Conservation (phyloP, 2,797 vertebrate species). For the Rousettus madagascariensis region DNA sequence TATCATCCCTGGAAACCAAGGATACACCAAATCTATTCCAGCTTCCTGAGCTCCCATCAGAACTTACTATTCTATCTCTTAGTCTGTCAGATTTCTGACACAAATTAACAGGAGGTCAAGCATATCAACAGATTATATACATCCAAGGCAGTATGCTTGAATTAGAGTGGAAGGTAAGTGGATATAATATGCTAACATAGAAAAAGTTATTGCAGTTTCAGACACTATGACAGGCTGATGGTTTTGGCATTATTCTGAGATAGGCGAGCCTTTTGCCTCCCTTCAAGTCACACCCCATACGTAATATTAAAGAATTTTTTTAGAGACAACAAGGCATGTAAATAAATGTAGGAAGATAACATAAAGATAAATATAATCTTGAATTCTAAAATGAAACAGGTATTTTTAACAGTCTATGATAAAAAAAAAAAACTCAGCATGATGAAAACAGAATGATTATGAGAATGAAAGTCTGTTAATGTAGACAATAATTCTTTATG, state of each 20-base stretch:
- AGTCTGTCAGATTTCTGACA: conserved; percentile 23
- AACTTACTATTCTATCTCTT: not conserved
- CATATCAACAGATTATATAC: not conserved
- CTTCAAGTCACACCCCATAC: not conserved
- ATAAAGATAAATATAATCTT: conserved; percentile 25
- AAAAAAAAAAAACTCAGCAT: not conserved
- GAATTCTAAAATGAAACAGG: conserved; percentile 21
- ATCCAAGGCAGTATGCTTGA: not conserved
- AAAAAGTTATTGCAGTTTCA: conserved; percentile 25
- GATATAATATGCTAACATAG: not conserved
- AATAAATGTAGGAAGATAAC: conserved; percentile 13
- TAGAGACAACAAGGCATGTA: not conserved
- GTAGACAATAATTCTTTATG: not conserved
- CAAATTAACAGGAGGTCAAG: conserved; percentile 44
- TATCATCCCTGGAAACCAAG: not conserved
- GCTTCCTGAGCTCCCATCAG: not conserved
- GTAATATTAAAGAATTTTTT: not conserved
- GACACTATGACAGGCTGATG: not conserved
- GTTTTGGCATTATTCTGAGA: conserved; percentile 37
- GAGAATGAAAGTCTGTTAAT: not conserved
- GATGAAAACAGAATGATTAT: not conserved
- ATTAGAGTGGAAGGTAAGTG: conserved; percentile 7
- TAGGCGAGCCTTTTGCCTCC: not conserved
- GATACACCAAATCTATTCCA: not conserved
- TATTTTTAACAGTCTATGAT: not conserved